Base-by-base conservation (phyloP, 2,797 vertebrate genomes). In the Vireo griseus region DNA sequence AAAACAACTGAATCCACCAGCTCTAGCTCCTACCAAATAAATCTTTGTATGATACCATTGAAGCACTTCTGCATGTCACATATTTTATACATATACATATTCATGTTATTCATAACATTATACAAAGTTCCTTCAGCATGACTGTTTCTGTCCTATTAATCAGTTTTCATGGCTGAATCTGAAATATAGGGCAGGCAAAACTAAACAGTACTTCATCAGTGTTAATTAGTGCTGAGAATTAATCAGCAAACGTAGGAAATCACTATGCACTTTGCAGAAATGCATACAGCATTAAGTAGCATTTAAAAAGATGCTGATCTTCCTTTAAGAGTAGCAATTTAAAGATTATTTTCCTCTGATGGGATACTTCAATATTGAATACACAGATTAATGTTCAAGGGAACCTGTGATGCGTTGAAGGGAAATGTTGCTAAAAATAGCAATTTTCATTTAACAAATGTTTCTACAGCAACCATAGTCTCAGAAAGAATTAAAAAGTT, bases 141-240 rank as follows among this genome's bases (percentile, higher is more conserved):
- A 67, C 67, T 85, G 31, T 55, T 88, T 91, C 79, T 81, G 50
- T 55, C 54, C 51, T 80, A 84, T 86, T 81, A 92, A 94, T 87
- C 79, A 77, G 80, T 91, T 91, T 78, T 69, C 79, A 90, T 16
- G 37, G 52, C 25, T 85, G 78, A 89, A 91, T 58, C 68, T 68
- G 45, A 95, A 88, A 91, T 82, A 91, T 26, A 95, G 69, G 89
- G 85, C 55, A 77, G 33, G 31, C 88, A 91, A 80, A 95, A 94
- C 33, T 73, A 92, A 94, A 84, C 16, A 88, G 78, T 61, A 57
- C 45, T 95, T 74, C 85, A 50, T 79, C 85, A 76, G 55, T 50
- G 66, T 91, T 94, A 96, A 92, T 86, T 90, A 90, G 24, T 21
- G 67, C 24, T 59, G 20, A 91, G 69, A 93, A 94, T 77, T 94